These are phyloP conservation scores for Caretta caretta DNA, from an alignment of 2,113 vertebrate species.

Conservation along the genomic window DNA sequence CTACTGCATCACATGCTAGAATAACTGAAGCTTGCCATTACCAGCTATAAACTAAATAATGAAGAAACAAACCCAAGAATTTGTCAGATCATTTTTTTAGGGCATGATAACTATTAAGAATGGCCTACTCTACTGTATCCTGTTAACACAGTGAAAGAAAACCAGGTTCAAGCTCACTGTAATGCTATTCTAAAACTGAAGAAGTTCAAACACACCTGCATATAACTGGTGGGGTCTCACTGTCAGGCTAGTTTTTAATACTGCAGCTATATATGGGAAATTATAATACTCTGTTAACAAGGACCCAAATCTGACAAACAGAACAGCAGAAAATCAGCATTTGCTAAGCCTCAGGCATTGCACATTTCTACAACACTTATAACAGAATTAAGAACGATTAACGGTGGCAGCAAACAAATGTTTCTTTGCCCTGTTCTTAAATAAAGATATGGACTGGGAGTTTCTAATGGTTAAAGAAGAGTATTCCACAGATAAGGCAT, in stretches of 20 bases:
- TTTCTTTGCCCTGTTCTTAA: accelerated
- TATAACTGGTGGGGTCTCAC: accelerated
- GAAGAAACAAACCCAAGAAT: background rate
- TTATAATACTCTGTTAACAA: background rate
- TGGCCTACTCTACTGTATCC: background rate
- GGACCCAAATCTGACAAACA: background rate
- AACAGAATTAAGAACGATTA: background rate
- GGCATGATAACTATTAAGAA: background rate
- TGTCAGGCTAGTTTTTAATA: background rate
- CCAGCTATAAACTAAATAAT: background rate
- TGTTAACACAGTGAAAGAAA: background rate
- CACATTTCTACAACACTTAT: accelerated
- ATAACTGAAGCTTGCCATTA: background rate
- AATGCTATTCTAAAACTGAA: background rate
- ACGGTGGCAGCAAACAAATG: background rate
- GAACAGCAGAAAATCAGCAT: accelerated
- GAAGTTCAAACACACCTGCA: background rate
- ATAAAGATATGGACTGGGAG: background rate
- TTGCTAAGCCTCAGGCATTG: background rate
- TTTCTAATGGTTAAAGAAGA: background rate
- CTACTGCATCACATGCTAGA: background rate
- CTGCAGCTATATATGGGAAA: background rate
- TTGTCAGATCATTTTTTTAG: background rate
- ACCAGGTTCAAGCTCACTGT: background rate
- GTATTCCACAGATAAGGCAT: accelerated